These are phyloP conservation scores for Acanthaster planci DNA, from an alignment of 35 echinoderm and acorn worm genomes.

Conservation along the genomic window DNA sequence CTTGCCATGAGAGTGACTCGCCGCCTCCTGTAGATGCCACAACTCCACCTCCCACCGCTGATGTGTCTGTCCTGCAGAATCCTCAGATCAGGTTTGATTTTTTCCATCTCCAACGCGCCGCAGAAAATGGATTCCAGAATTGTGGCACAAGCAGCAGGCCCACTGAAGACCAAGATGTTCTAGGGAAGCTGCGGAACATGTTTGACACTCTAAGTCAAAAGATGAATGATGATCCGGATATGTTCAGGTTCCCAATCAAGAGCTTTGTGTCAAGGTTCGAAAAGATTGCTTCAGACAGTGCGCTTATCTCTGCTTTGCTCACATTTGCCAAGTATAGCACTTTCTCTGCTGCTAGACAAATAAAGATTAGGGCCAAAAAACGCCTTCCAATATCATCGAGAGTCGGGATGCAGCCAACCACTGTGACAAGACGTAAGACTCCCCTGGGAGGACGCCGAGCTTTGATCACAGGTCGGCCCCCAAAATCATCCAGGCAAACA, in stretches of 20 bases:
- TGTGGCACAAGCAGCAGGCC: background rate
- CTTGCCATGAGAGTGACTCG: too few relatives aligned
- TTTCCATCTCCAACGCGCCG: too few relatives aligned
- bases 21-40: background rate
- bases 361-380: too few relatives aligned
- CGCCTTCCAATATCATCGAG: too few relatives aligned
- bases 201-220: slow-evolving; percentile 10
- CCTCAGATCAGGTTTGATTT: background rate
- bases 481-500: too few relatives aligned
- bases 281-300: slow-evolving; percentile 42
- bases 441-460: too few relatives aligned
- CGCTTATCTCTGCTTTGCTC: slow-evolving; percentile 35
- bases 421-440: too few relatives aligned
- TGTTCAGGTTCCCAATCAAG: background rate
- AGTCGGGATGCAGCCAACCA: too few relatives aligned
- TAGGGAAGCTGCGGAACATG: background rate
- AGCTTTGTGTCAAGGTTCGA: slow-evolving; percentile 39
- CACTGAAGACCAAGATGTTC: background rate
- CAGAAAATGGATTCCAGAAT: background rate
- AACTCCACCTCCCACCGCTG: background rate
- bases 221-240: slow-evolving; percentile 23
- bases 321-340: slow-evolving; percentile 47
- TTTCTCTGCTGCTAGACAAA: too few relatives aligned
- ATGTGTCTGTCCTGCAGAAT: background rate
- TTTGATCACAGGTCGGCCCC: too few relatives aligned